Evolutionary conservation across 2,888 invertebrate genomes (phyloP).

Genomic region (Andricus curvator): DNA sequence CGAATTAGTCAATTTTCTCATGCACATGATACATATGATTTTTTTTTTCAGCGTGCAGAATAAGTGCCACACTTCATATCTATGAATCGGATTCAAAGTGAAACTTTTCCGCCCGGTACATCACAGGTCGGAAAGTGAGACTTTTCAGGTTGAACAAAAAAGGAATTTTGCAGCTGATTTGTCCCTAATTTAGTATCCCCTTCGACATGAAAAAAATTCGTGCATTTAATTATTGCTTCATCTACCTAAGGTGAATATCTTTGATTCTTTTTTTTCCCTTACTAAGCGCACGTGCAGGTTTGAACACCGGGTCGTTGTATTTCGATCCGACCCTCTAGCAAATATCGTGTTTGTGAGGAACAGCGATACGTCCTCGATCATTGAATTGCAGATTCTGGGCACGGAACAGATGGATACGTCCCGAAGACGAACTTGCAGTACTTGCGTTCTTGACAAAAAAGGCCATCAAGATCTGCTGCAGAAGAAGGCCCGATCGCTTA

Average conservation of each 20-base stretch:
- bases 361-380: constrained; percentile 46
- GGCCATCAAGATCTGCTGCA: constrained; percentile 32
- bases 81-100: no score
- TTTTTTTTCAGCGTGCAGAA: no score
- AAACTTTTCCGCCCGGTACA: no score
- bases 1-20: background rate
- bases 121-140: no score
- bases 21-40: background rate
- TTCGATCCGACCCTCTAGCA: constrained; percentile 24
- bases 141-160: no score
- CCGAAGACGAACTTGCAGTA: constrained; percentile 47
- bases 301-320: constrained; percentile 21
- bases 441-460: constrained; percentile 39
- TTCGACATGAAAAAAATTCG: background rate
- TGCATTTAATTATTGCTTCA: constrained; percentile 15
- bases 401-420: constrained; percentile 53
- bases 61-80: no score
- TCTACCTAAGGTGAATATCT: background rate
- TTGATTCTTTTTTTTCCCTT: background rate
- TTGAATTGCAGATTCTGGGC: constrained; percentile 55
- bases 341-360: constrained; percentile 44
- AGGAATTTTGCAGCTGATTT: no score
- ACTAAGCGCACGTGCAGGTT: constrained; percentile 14
- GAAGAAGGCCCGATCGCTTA: constrained; percentile 28
- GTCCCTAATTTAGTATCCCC: background rate